phyloP scores from a whole-genome alignment of 2,888 invertebrate genomes.

The Lymantria monacha region DNA sequence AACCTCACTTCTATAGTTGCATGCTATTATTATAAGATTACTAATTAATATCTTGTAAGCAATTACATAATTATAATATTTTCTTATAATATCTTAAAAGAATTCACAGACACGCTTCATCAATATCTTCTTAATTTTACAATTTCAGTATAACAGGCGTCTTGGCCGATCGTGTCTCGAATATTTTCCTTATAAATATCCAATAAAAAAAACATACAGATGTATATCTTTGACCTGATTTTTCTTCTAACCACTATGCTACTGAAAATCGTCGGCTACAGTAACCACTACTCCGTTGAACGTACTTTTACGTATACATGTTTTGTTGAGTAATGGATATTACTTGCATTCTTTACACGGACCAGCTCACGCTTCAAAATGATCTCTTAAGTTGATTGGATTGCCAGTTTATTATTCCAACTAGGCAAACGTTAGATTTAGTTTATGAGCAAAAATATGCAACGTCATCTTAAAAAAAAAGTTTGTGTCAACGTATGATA shows the following conservation, averaged over 20 bases:
- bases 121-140: too few species aligned
- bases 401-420: conserved; percentile 30
- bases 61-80: too few species aligned
- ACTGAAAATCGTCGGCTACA: conserved; percentile 21
- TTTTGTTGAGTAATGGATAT: conserved; percentile 51
- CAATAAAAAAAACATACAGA: conserved; percentile 6
- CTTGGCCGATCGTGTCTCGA: conserved; percentile 4
- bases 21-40: too few species aligned
- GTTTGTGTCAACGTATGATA: conserved; percentile 16
- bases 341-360: conserved; percentile 43
- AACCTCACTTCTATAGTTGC: too few species aligned
- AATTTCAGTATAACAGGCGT: too few species aligned
- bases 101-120: too few species aligned
- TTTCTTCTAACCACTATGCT: conserved; percentile 12
- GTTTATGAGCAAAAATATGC: conserved; percentile 20
- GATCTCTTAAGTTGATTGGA: conserved; percentile 54
- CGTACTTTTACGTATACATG: conserved; percentile 21
- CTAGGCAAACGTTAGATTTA: conserved; percentile 13
- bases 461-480: conserved; percentile 12
- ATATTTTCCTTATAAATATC: neutral
- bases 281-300: conserved; percentile 14
- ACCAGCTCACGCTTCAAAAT: conserved; percentile 31
- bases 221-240: conserved; percentile 17
- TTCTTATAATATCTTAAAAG: too few species aligned
- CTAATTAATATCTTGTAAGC: too few species aligned